Evolutionary conservation across 2,888 invertebrate genomes (phyloP).

Genomic region (Cancer borealis): DNA sequence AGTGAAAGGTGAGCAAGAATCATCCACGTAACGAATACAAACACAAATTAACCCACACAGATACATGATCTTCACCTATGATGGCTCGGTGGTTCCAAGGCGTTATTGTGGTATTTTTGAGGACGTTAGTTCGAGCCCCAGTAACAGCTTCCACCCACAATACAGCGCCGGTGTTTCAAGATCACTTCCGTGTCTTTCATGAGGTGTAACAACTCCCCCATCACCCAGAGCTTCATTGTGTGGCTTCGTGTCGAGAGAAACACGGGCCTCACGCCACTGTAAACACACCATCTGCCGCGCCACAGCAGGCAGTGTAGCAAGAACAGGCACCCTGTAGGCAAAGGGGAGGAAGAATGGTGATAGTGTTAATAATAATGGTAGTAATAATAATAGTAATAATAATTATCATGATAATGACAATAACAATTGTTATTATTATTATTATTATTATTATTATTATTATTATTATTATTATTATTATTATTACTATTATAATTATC

Average conservation of each 20-base stretch:
- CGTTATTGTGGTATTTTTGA: not conserved
- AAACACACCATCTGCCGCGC: slow-evolving; percentile 33
- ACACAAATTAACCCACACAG: not conserved
- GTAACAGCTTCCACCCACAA: not conserved
- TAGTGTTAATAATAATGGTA: not conserved
- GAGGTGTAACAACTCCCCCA: not conserved
- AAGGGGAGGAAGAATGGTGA: not conserved
- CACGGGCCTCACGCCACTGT: slow-evolving; percentile 35
- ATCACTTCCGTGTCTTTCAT: not conserved
- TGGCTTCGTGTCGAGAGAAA: slow-evolving; percentile 26
- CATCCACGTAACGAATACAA: not conserved
- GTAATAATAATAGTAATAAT: slow-evolving; percentile 4
- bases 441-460: not conserved
- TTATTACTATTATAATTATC: slow-evolving; percentile 16
- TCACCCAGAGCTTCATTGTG: not conserved
- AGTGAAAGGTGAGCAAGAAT: not conserved
- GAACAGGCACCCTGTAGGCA: not conserved
- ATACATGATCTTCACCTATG: not conserved
- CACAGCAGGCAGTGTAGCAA: not conserved
- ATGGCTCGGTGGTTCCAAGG: not conserved
- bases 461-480: not conserved
- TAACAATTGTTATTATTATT: not conserved
- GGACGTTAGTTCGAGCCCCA: not conserved
- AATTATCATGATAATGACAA: too few relatives aligned
- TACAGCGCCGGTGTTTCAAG: not conserved